phyloP scores from a whole-genome alignment of 2,797 vertebrate species.

The Urocyon cinereoargenteus region DNA sequence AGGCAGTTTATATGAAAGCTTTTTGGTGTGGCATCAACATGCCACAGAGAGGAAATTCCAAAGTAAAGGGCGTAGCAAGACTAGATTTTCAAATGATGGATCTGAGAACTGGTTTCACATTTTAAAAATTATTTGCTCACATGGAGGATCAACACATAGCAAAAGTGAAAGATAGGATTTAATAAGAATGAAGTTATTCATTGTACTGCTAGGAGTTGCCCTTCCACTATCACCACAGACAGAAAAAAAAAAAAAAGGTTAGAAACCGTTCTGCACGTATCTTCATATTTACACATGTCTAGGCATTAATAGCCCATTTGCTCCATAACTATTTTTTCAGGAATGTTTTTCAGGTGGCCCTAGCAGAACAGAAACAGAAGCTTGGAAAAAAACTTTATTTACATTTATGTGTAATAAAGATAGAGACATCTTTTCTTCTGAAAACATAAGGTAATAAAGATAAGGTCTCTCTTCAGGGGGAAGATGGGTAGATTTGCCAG shows the following conservation, averaged over 20 bases:
- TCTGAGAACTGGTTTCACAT: neutral
- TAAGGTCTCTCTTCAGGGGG: neutral
- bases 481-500: neutral
- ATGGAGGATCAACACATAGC: neutral
- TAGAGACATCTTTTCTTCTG: neutral
- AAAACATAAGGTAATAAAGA: neutral
- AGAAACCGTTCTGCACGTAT: neutral
- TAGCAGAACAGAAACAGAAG: neutral
- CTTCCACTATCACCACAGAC: neutral
- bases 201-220: neutral
- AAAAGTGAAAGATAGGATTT: neutral
- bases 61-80: neutral
- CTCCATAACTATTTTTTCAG: neutral
- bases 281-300: neutral
- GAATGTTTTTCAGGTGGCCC: neutral
- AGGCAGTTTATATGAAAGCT: neutral
- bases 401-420: neutral
- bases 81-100: constrained; percentile 4
- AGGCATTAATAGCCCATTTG: neutral
- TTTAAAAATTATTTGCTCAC: constrained; percentile 33
- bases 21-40: neutral
- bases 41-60: constrained; percentile 15
- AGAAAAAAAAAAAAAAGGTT: neutral
- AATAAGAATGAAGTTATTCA: neutral
- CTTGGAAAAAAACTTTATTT: neutral